Evolutionary conservation across 2,797 vertebrate genomes (phyloP), one percentile per base, ranked within the genome.

Genomic region (Hipposideros larvatus): DNA sequence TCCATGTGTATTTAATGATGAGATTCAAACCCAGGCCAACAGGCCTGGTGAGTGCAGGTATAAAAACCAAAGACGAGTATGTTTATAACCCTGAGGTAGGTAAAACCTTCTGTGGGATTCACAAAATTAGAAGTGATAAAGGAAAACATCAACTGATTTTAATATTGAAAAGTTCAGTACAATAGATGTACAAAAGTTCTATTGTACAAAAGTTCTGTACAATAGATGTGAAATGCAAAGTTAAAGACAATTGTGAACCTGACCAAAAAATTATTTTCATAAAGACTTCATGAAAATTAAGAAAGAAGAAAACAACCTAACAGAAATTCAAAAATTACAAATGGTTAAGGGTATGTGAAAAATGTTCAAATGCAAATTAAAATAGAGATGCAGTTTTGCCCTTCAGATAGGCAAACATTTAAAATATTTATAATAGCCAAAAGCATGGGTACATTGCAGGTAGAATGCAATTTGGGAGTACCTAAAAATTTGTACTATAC

Each of bases 341-440:
- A 75, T 86, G 46, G 28, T 34, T 70, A 97, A 53, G 88, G 70
- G 94, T 74, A 63, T 78, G 19, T 95, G 70, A 86, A 90, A 88
- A 73, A 61, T 68, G 16, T 79, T 66, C 13, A 91, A 83, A 55
- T 55, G 16, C 9, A 91, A 94, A 91, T 91, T 91, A 61, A 92
- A 89, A 59, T 0, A 4, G 53, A 82, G 14, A 46, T 43, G 46
- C 41, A 53, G 57, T 79, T 93, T 94, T 79, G 71, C 22, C 26
- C 10, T 93, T 88, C 48, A 46, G 2, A 61, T 41, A 86, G 34
- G 43, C 4, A 74, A 83, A 73, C 34, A 65, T 73, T 92, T 88
- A 95, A 83, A 87, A 95, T 63, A 90, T 78, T 95, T 96, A 43
- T 66, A 75, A 63, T 65, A 66, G 31, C 46, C 22, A 75, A 88